These are phyloP conservation scores for Belonocnema kinseyi DNA, from an alignment of 1,140 invertebrate genomes.

Conservation along the genomic window DNA sequence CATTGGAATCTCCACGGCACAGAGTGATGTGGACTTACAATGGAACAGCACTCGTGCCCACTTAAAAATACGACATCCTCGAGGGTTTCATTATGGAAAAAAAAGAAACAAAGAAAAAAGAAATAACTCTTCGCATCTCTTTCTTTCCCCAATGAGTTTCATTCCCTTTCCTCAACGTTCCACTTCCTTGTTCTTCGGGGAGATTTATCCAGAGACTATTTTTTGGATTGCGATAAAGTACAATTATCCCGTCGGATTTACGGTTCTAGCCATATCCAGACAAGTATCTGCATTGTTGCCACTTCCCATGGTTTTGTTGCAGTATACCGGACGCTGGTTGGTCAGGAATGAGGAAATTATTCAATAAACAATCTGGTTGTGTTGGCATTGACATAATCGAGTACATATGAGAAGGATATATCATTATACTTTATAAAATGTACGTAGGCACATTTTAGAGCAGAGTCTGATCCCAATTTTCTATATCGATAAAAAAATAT, in stretches of 20 bases:
- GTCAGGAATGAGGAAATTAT: slow-evolving; percentile 22
- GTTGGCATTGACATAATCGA: slow-evolving; percentile 26
- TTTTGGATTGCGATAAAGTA: slow-evolving; percentile 10
- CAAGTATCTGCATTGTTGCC: slow-evolving; percentile 17
- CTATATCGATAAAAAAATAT: too few relatives aligned
- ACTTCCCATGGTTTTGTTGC: slow-evolving; percentile 18
- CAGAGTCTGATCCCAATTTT: too few relatives aligned
- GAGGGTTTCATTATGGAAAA: too few relatives aligned
- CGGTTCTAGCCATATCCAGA: slow-evolving; percentile 19
- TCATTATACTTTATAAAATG: not conserved
- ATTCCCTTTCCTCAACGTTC: not conserved
- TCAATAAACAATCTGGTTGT: slow-evolving; percentile 25
- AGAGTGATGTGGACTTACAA: too few relatives aligned
- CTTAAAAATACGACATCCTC: too few relatives aligned
- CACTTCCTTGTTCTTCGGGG: slow-evolving; percentile 10
- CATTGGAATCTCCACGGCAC: too few relatives aligned
- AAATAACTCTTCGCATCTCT: not conserved
- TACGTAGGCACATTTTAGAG: not conserved
- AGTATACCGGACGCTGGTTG: not conserved
- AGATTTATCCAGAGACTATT: slow-evolving; percentile 8
- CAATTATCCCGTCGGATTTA: slow-evolving; percentile 27
- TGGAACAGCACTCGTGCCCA: too few relatives aligned
- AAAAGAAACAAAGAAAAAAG: too few relatives aligned
- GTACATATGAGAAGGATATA: slow-evolving; percentile 7
- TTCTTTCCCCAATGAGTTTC: not conserved